These are phyloP conservation scores for Drosophila stalkeri DNA, from an alignment of 2,888 invertebrate genomes.

Conservation along the genomic window DNA sequence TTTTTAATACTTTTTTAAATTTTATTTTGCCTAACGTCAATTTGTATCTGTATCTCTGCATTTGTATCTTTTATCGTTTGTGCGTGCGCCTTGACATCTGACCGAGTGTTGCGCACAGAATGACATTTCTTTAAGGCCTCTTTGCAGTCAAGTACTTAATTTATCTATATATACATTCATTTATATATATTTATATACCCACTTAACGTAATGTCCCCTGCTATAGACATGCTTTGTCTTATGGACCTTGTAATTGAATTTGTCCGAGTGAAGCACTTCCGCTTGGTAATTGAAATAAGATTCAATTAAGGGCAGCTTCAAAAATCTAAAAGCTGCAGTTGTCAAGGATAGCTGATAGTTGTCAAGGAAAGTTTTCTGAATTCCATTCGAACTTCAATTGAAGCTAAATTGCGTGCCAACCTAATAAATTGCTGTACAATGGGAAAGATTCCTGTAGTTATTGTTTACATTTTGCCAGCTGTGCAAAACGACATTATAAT, in stretches of 20 bases:
- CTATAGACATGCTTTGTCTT: conserved; percentile 26
- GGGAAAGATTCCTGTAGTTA: not conserved
- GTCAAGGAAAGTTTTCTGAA: not conserved
- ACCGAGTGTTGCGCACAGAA: conserved; percentile 20
- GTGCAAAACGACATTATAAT: conserved; percentile 46
- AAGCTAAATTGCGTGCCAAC: conserved; percentile 16
- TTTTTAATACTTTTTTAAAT: conserved; percentile 23
- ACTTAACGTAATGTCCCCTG: conserved; percentile 12
- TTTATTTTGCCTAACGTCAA: conserved; percentile 13
- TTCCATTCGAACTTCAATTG: conserved; percentile 6
- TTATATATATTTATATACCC: not conserved
- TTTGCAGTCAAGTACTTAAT: conserved; percentile 17
- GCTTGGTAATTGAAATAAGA: conserved; percentile 16
- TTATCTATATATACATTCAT: conserved; percentile 2
- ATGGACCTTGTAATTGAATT: conserved; percentile 57
- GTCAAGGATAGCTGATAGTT: too few species aligned
- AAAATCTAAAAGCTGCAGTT: conserved; percentile 18
- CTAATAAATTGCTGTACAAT: conserved; percentile 9
- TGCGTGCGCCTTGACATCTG: conserved; percentile 20
- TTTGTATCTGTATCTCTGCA: conserved; percentile 45
- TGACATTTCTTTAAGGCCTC: not conserved
- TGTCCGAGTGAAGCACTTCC: conserved; percentile 16
- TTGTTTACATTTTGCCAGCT: conserved; percentile 12
- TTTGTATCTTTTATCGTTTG: conserved; percentile 15
- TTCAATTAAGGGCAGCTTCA: conserved; percentile 32